Conservation (phyloP, 2,797 vertebrate genomes). For the Sebastes oblongus region DNA sequence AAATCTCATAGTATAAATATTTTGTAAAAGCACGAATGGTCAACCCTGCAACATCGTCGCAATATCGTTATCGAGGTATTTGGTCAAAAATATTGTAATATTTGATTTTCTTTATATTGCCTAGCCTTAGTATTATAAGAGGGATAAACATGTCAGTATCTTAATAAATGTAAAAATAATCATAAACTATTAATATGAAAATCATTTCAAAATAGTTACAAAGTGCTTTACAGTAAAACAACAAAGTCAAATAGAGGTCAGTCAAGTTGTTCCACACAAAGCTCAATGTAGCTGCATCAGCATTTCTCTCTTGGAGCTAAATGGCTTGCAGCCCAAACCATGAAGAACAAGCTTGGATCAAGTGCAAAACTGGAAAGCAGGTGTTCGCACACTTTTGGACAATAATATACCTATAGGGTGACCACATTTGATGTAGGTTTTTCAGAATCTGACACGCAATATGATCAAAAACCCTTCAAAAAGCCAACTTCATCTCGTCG, state of each 20-base stretch:
- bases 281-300: too few relatives aligned
- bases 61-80: too few relatives aligned
- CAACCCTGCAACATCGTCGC: too few relatives aligned
- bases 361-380: background rate
- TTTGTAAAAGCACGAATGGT: too few relatives aligned
- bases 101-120: too few relatives aligned
- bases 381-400: background rate
- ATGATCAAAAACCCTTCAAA: background rate
- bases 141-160: background rate
- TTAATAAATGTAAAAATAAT: background rate
- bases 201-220: background rate
- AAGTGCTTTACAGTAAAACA: background rate
- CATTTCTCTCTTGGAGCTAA: background rate
- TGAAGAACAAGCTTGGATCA: background rate
- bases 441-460: background rate
- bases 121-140: background rate
- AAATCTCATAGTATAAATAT: too few relatives aligned
- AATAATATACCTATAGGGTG: background rate
- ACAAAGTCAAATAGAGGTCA: background rate
- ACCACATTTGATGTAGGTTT: background rate
- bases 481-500: background rate
- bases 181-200: background rate
- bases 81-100: too few relatives aligned
- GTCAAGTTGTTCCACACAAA: background rate
- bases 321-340: background rate